phyloP scores from a whole-genome alignment of 2,888 invertebrate genomes.

The Agonopterix heracliana region DNA sequence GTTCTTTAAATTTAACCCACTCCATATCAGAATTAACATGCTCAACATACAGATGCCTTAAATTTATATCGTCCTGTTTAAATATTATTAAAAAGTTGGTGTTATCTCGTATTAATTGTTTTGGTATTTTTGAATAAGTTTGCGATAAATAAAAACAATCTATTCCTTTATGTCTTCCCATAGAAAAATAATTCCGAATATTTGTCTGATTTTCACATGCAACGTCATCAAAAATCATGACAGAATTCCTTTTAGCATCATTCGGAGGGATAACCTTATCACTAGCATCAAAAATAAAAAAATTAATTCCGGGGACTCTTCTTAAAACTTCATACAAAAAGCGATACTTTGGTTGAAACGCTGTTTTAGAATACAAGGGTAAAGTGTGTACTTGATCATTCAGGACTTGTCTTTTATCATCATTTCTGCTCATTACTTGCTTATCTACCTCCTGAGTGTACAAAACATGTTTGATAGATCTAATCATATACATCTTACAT shows the following conservation, averaged over 20 bases:
- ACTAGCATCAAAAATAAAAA: not conserved
- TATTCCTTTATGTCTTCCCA: not conserved
- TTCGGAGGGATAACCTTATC: slow-evolving; percentile 1
- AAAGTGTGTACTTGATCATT: too few relatives aligned
- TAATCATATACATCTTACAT: too few relatives aligned
- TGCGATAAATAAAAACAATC: not conserved
- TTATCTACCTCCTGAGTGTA: too few relatives aligned
- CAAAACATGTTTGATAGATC: too few relatives aligned
- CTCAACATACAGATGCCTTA: slow-evolving; percentile 8
- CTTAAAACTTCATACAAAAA: not conserved
- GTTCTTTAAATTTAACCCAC: slow-evolving; percentile 17
- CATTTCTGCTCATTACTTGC: too few relatives aligned
- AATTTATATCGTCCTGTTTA: not conserved
- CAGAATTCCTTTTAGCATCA: slow-evolving; percentile 10
- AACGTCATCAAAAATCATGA: too few relatives aligned
- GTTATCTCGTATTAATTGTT: not conserved
- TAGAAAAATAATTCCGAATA: slow-evolving; percentile 8
- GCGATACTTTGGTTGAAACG: not conserved
- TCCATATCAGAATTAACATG: slow-evolving; percentile 22
- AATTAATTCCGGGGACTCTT: not conserved
- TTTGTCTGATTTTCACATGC: slow-evolving; percentile 13
- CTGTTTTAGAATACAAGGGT: not conserved
- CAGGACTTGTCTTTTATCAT: too few relatives aligned
- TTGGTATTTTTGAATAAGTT: not conserved
- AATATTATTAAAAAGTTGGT: too few relatives aligned